Evolutionary conservation across 2,797 vertebrate genomes (phyloP).

Genomic region (Iguana delicatissima): DNA sequence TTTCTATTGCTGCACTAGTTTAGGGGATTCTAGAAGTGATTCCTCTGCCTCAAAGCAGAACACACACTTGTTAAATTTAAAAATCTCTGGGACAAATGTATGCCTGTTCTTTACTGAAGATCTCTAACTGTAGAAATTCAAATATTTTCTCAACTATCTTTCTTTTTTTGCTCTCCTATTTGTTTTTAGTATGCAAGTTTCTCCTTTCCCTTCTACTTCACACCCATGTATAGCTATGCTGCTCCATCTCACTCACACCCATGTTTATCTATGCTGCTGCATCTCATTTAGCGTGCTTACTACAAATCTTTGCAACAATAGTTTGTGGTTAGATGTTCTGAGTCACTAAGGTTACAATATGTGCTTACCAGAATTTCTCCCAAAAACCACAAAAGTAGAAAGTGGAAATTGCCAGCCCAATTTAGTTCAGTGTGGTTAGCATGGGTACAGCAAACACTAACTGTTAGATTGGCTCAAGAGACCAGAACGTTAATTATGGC

Average conservation of each 20-base stretch:
- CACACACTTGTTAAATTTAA: background rate
- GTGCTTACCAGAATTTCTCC: slow-evolving; percentile 20
- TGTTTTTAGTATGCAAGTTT: background rate
- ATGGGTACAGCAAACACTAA: slow-evolving; percentile 34
- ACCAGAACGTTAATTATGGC: slow-evolving; percentile 39
- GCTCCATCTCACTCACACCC: background rate
- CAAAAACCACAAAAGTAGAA: slow-evolving; percentile 19
- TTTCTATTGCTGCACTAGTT: background rate
- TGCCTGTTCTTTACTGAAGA: background rate
- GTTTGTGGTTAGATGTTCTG: slow-evolving; percentile 39
- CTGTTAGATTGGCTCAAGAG: slow-evolving; percentile 26
- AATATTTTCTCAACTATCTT: background rate
- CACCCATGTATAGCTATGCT: background rate
- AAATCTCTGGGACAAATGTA: slow-evolving; percentile 1
- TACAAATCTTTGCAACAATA: slow-evolving; percentile 17
- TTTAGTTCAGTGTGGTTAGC: slow-evolving; percentile 42
- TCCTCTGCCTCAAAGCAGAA: background rate
- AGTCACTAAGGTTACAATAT: slow-evolving; percentile 20
- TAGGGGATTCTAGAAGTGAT: background rate
- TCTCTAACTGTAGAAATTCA: background rate
- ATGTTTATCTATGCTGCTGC: background rate
- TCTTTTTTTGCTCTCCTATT: background rate
- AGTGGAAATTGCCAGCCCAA: slow-evolving; percentile 9
- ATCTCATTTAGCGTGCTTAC: background rate
- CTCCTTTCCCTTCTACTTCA: background rate